Base-by-base conservation (phyloP, 1,140 invertebrate species). In the Leucophenga varia region DNA sequence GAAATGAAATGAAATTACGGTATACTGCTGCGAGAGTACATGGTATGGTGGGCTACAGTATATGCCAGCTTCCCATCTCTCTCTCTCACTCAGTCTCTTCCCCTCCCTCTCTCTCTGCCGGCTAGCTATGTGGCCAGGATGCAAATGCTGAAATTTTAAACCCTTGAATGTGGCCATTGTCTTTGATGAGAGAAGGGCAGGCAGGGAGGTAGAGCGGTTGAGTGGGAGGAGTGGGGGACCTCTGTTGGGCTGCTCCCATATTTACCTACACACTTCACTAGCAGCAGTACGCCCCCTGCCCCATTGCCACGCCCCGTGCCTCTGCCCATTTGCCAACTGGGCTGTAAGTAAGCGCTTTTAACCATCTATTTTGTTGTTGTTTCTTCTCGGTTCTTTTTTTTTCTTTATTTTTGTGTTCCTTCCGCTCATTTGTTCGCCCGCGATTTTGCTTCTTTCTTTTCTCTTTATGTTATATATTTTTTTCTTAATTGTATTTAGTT, bases 141-240 rank as follows among this genome's bases (percentile, higher is more conserved):
- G 63, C 63, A 67, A 67, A 67, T 67, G 63, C 30, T 67, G 63
- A 65, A 65, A 65, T 65, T 65, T 57, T 65, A 65, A 65, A 65
- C 63, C 63, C 63, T 65, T 65, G 59, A 65, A 67, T 68, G 63
- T 22, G 35, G 59, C 59, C 58, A 65, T 67, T 65, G 63, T 67
- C 63, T 65, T 67, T 65, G 63, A 57, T 64, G 47, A 57, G n/a
- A n/a, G n/a, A n/a, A n/a, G n/a, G n/a, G n/a, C n/a, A n/a, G n/a
- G 43, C 22, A 30, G 48, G n/a, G 18, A 19, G 25, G n/a, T n/a
- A n/a, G n/a, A n/a, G n/a, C n/a, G n/a, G n/a, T n/a, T n/a, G n/a
- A n/a, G n/a, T 13, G 3, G 7, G 20, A 37, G 39, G 8, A 8
- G 20, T 22, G 39, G 38, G 14, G n/a, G 9, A 21, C 38, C 20